Evolutionary conservation across 2,113 vertebrate genomes (phyloP), one percentile per base, ranked within the genome.

Genomic region (Oceanites oceanicus): DNA sequence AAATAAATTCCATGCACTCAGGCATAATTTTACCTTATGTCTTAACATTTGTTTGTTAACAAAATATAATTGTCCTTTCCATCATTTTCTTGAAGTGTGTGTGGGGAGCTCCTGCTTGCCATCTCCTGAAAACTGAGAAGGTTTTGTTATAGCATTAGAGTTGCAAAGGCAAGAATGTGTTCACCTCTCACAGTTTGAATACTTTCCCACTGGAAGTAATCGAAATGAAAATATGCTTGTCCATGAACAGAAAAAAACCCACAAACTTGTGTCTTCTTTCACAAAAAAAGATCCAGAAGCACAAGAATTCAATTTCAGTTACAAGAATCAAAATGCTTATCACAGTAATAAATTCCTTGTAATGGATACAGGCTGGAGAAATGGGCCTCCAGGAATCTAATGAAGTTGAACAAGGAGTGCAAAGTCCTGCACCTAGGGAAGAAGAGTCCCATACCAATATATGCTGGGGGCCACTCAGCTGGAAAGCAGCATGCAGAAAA

Each of bases 11-110:
- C 2, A 4, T 89, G 75, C 72, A 89, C 42, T 85, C 73, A 96
- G 79, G 83, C 88, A 74, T 94, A 95, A 81, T 89, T 96, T 95
- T 74, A 84, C 86, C 81, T 86, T 95, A 82, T 84, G 66, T 86
- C 73, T 94, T 83, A 92, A 94, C 91, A 90, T 86, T 92, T 93
- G 65, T 92, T 96, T 97, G 83, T 89, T 95, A 96, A 74, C 67
- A 91, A 92, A 95, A 74, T 76, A 15, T 87, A 95, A 95, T 88
- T 77, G 56, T 93, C 45, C 45, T 94, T 95, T 96, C 74, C 58
- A 93, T 90, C 76, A 92, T 67, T 87, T 96, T 88, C 27, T 40
- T 87, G 2, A 11, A 65, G 27, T 20, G 30, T 75, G 38, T 40
- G 27, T 8, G 53, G 67, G 52, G 29, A 90, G 16, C 16, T 83